Evolutionary conservation across 1,140 invertebrate species (phyloP).

Genomic region (Theocolax elegans): DNA sequence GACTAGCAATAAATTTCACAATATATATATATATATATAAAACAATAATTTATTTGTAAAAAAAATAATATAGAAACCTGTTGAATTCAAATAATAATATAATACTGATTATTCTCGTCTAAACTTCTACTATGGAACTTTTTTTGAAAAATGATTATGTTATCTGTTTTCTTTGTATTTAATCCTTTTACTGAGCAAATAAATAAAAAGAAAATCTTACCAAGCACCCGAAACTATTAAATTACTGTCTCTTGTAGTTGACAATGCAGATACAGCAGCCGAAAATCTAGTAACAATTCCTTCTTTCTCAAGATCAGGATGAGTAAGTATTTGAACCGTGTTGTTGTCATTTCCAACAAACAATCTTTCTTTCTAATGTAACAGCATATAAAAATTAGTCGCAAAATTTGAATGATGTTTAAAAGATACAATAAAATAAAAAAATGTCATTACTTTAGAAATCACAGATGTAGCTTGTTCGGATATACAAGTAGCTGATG

Average conservation of each 20-base stretch:
- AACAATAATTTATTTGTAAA: too few species aligned
- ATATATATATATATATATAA: too few species aligned
- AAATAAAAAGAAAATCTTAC: slow-evolving; percentile 59
- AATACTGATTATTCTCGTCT: too few species aligned
- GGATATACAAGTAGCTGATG: slow-evolving; percentile 83
- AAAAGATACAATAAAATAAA: slow-evolving; percentile 23
- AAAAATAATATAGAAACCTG: too few species aligned
- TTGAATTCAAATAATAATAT: too few species aligned
- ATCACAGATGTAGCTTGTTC: slow-evolving; percentile 78
- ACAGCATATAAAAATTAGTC: slow-evolving; percentile 4
- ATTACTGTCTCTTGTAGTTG: slow-evolving; percentile 69
- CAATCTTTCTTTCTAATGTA: slow-evolving; percentile 74
- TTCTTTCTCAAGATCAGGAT: slow-evolving; percentile 83
- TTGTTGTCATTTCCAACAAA: slow-evolving; percentile 88
- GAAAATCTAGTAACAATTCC: slow-evolving; percentile 89
- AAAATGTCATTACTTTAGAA: slow-evolving; percentile 69
- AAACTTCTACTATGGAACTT: too few species aligned
- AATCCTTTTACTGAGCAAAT: slow-evolving; percentile 6
- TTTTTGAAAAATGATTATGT: too few species aligned
- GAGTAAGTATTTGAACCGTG: slow-evolving; percentile 84
- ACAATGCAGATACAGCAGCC: slow-evolving; percentile 84
- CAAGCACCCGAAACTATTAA: slow-evolving; percentile 73
- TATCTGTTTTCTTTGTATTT: not conserved
- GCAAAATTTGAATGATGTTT: slow-evolving; percentile 20
- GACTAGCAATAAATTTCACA: too few species aligned